Percentiles rank a stretch among this genome's conserved stretches.
Evolutionary conservation across 2,113 vertebrate species (phyloP).

Genomic region (Eurystomus gularis): DNA sequence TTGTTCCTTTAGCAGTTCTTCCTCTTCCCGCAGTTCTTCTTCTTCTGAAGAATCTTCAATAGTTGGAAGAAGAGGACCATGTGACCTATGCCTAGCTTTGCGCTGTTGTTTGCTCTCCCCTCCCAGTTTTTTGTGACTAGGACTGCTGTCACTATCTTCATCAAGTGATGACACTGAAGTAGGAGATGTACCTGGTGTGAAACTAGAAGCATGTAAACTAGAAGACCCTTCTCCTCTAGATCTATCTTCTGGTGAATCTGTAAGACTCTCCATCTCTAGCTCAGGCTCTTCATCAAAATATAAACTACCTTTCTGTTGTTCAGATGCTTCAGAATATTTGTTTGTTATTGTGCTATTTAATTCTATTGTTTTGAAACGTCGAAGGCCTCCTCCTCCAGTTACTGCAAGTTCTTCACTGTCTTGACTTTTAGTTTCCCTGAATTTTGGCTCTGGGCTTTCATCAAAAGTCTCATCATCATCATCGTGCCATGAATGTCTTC

Average conservation of each 20-base stretch:
- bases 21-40: conserved; percentile 90
- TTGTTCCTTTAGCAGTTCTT: conserved; percentile 91
- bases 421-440: conserved; percentile 83
- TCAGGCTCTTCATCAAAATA: conserved; percentile 89
- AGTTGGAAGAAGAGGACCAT: conserved; percentile 87
- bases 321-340: conserved; percentile 74
- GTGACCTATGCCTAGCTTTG: conserved; percentile 88
- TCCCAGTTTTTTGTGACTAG: conserved; percentile 85
- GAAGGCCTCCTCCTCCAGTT: conserved; percentile 76
- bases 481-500: conserved; percentile 82
- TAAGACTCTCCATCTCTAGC: conserved; percentile 92
- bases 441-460: conserved; percentile 80
- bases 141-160: conserved; percentile 96
- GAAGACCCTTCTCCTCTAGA: conserved; percentile 95
- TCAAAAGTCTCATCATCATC: conserved; percentile 76
- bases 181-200: conserved; percentile 93
- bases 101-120: conserved; percentile 89
- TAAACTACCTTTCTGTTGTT: conserved; percentile 79
- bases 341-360: conserved; percentile 83
- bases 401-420: conserved; percentile 77
- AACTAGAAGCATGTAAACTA: conserved; percentile 91
- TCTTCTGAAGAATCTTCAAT: conserved; percentile 97
- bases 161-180: conserved; percentile 96
- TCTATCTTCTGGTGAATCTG: conserved; percentile 92
- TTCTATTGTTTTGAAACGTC: conserved; percentile 87